Evolutionary conservation across 2,113 vertebrate genomes (phyloP).

Genomic region (Varanus salvator): DNA sequence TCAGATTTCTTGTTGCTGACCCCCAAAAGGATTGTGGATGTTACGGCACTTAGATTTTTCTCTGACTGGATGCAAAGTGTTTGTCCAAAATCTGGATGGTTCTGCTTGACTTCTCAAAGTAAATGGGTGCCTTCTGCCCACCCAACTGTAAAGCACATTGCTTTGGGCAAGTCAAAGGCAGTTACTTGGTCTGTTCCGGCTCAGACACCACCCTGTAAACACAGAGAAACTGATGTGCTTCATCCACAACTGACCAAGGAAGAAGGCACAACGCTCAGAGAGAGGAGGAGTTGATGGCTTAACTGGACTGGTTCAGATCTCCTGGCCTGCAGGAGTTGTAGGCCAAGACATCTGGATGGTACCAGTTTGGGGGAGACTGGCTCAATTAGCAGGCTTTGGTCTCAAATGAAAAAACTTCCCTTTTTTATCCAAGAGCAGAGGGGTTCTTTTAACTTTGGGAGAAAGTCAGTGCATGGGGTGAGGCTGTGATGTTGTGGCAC

Average conservation of each 20-base stretch:
- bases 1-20: background rate
- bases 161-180: background rate
- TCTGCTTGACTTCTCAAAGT: constrained; percentile 19
- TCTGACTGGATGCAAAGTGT: background rate
- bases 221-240: background rate
- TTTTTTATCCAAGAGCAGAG: background rate
- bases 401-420: background rate
- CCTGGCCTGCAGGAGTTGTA: no score
- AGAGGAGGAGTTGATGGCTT: background rate
- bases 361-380: no score
- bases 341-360: no score
- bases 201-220: background rate
- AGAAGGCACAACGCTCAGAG: background rate
- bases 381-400: background rate
- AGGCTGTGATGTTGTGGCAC: no score
- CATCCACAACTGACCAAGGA: background rate
- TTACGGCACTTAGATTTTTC: background rate
- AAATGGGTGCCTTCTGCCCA: background rate
- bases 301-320: background rate
- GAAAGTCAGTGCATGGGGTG: background rate
- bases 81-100: background rate
- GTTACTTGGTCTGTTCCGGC: background rate
- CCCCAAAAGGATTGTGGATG: background rate
- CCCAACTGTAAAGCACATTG: background rate
- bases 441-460: background rate